Percentiles rank a stretch among this genome's conserved stretches.
Conservation (phyloP, 1,140 invertebrate genomes). For the Pantala flavescens region DNA sequence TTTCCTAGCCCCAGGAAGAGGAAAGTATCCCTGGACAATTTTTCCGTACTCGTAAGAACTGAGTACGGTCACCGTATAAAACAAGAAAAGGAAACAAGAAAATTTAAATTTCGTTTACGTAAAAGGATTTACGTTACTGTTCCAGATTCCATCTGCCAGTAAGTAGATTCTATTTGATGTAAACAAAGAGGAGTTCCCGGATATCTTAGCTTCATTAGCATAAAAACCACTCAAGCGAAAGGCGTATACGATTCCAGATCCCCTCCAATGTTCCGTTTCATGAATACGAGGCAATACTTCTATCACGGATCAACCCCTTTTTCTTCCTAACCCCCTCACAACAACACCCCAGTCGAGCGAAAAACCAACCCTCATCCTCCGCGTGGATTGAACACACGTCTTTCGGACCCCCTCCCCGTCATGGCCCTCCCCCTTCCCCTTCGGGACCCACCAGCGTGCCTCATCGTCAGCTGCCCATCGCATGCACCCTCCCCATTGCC, state of each 20-base stretch:
- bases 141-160: too few species aligned
- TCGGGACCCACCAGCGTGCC: not conserved
- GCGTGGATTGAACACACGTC: not conserved
- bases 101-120: too few species aligned
- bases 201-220: not conserved
- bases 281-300: constrained; percentile 1
- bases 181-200: too few species aligned
- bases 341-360: not conserved
- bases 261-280: not conserved
- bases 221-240: not conserved
- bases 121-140: too few species aligned
- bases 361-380: not conserved
- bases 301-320: not conserved
- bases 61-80: too few species aligned
- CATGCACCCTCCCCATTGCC: not conserved
- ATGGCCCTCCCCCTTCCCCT: not conserved
- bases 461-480: not conserved
- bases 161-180: too few species aligned
- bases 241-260: not conserved
- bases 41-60: too few species aligned
- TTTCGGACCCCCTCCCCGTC: not conserved
- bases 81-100: too few species aligned
- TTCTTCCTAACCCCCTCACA: not conserved
- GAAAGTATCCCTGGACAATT: too few species aligned
- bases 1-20: too few species aligned